Conservation (phyloP, 2,113 vertebrate species). For the Aspiorhynchus laticeps region DNA sequence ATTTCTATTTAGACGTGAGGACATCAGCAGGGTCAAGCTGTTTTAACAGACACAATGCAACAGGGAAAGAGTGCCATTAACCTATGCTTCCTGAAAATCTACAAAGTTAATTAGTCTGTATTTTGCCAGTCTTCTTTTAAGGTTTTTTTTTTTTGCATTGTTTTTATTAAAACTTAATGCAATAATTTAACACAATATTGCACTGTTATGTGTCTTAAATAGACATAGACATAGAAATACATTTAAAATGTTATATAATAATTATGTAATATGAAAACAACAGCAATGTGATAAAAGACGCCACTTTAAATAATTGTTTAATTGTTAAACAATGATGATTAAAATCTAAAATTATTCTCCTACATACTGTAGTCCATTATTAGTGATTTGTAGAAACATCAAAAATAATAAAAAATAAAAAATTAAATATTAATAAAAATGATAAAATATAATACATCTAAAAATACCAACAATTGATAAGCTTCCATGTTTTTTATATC, state of each 20-base stretch:
- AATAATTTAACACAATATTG: neutral
- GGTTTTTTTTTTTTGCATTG: neutral
- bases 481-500: too few relatives aligned
- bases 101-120: neutral
- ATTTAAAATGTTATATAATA: neutral
- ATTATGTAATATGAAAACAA: neutral
- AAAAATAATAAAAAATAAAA: neutral
- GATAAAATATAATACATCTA: neutral
- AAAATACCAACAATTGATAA: neutral
- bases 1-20: neutral
- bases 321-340: neutral
- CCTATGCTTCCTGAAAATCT: neutral
- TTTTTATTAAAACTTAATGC: neutral
- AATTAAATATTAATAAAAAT: too few relatives aligned
- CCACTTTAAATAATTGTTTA: too few relatives aligned
- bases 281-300: neutral
- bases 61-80: slow-evolving; percentile 24
- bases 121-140: neutral
- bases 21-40: slow-evolving; percentile 5
- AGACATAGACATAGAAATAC: neutral
- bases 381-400: neutral
- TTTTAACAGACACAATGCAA: slow-evolving; percentile 35
- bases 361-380: neutral
- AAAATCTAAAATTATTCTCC: neutral
- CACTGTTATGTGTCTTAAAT: neutral